phyloP scores from a whole-genome alignment of 1,140 invertebrate genomes.

The Cydia amplana region DNA sequence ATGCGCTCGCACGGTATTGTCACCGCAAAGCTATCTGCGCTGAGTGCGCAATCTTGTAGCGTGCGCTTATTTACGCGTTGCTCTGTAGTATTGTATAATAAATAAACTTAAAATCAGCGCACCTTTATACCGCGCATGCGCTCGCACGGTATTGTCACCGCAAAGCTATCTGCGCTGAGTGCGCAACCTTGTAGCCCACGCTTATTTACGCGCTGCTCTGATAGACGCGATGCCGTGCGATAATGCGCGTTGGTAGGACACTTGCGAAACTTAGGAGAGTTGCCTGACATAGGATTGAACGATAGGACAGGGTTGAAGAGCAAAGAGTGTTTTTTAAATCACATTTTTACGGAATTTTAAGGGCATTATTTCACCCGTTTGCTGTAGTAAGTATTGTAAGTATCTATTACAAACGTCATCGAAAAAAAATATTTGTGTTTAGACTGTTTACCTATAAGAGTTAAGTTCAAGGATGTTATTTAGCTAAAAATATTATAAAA shows the following conservation, averaged over 20 bases:
- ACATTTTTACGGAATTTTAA: too few species aligned
- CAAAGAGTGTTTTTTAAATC: background rate
- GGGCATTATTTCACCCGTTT: too few species aligned
- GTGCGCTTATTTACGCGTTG: slow-evolving; percentile 43
- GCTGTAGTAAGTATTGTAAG: too few species aligned
- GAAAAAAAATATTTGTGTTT: too few species aligned
- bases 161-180: slow-evolving; percentile 48
- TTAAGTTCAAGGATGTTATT: too few species aligned
- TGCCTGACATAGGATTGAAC: background rate
- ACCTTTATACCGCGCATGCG: background rate
- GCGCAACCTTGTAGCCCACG: slow-evolving; percentile 46
- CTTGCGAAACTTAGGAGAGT: background rate
- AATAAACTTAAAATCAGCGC: background rate
- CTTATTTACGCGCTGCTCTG: slow-evolving; percentile 41
- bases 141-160: slow-evolving; percentile 42
- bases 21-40: slow-evolving; percentile 46
- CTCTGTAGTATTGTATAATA: background rate
- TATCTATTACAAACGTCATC: too few species aligned
- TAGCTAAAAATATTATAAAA: too few species aligned
- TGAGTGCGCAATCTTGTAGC: slow-evolving; percentile 50
- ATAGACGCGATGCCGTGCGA: slow-evolving; percentile 17
- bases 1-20: slow-evolving; percentile 36
- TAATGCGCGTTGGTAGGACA: slow-evolving; percentile 12
- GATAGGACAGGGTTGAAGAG: background rate
- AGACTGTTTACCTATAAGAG: too few species aligned